Base-by-base conservation (phyloP, 1,140 invertebrate genomes). In the Parasteatoda tepidariorum region DNA sequence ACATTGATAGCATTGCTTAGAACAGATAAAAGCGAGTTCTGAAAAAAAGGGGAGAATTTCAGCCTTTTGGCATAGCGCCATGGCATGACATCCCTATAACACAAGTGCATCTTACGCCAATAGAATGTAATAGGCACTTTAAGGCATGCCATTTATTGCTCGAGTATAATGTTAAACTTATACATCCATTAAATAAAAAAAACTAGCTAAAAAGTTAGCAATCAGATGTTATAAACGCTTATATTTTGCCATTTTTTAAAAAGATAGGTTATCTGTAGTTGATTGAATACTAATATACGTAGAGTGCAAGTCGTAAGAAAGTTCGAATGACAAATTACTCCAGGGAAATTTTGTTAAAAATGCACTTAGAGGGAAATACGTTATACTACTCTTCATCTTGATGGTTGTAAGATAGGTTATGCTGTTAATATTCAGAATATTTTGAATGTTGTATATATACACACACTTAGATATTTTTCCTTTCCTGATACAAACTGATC, bases 1-100 rank as follows among this genome's bases (percentile, higher is more conserved):
- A 66, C 74, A 76, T 66, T 76, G 74, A 76, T 76, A 76, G 74
- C 24, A 66, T 26, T 57, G 33, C 34, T 54, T 61, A 74, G 71
- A 61, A 61, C 54, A 74, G 74, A 76, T 76, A 76, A 76, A 76
- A 76, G 59, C 64, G 31, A 73, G 70, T 73, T 59, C 57, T 55
- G 57, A 33, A 73, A 73, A 76, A 64, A 38, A 62, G 48, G 57
- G 24, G 22, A 30, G 61, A 34, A n/a, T 7, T 30, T 59, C 31
- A 31, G 59, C 74, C 74, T 76, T 55, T 76, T 76, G 74, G 74
- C 74, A 66, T 22, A 48, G 9, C 26, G 74, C 74, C 74, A 76
- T 61, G 11, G 54, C 34, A 7, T 24, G 30, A 61, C 54, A 15
- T n/a, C 59, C 59, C 41, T 48, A 66, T 76, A 61, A 26, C 74